Percentiles rank a stretch among this genome's conserved stretches.
phyloP scores from a whole-genome alignment of 2,888 invertebrate genomes.

The Euphydryas editha region DNA sequence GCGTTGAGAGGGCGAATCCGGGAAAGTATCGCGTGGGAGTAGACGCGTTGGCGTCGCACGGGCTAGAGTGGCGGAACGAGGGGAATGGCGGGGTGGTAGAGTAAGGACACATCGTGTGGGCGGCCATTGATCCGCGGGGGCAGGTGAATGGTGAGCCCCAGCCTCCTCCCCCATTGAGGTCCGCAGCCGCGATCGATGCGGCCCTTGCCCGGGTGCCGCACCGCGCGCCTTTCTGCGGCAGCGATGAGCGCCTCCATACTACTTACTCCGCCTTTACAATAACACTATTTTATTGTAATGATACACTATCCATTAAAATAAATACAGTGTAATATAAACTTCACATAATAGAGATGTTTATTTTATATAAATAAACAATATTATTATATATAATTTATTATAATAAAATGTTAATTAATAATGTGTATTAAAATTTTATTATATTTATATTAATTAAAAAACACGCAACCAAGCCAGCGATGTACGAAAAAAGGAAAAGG shows the following conservation, averaged over 20 bases:
- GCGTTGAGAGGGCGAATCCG: conserved; percentile 68
- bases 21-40: conserved; percentile 71
- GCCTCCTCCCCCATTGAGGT: conserved; percentile 68
- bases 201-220: conserved; percentile 40
- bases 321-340: too few relatives aligned
- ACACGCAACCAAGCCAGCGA: too few relatives aligned
- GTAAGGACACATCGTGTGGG: conserved; percentile 67
- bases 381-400: too few relatives aligned
- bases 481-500: background rate
- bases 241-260: background rate
- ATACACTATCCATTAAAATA: too few relatives aligned
- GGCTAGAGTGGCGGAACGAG: conserved; percentile 43
- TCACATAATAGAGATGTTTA: too few relatives aligned
- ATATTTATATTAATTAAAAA: too few relatives aligned
- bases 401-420: too few relatives aligned
- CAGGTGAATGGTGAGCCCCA: conserved; percentile 74
- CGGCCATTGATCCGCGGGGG: conserved; percentile 79
- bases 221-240: conserved; percentile 17
- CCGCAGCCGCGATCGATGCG: conserved; percentile 62
- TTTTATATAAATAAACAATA: too few relatives aligned
- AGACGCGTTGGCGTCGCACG: conserved; percentile 63
- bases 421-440: too few relatives aligned
- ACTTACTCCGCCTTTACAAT: background rate
- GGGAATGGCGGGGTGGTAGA: conserved; percentile 44
- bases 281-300: too few relatives aligned